Evolutionary conservation across 2,113 vertebrate species (phyloP), one percentile per base, ranked within the genome.

Genomic region (Haplotaxodon microlepis): DNA sequence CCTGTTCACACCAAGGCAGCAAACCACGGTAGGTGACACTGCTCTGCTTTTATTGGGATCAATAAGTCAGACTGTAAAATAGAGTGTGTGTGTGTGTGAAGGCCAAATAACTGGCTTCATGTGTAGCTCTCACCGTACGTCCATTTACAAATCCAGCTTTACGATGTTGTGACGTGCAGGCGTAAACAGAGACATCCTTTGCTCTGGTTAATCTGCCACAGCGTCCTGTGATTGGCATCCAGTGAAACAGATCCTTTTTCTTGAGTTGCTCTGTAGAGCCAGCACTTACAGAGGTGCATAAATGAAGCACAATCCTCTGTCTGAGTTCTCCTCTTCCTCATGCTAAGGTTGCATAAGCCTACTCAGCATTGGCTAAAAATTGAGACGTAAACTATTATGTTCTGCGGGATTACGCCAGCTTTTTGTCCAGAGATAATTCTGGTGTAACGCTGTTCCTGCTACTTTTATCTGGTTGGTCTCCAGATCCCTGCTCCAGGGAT

Each of bases 1-100:
- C 99, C 99, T 0, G 97, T 99, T 63, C 98, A 98, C 86, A 88
- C 95, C 2, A 96, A 97, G 92, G 96, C 97, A 71, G 96, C 96
- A 59, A 98, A 98, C 94, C 98, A 98, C 34, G 98, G 98, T 98
- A 87, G 66, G 95, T 80, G 17, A 66, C 36, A 1, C 11, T 2
- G 11, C 50, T 16, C 59, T 21, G 76, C 16, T 76, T 71, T 40
- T 3, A 54, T 5, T 50, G 19, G 63, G 13, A 79, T 83, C 38
- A 9, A 12, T 51, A 34, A 9, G 34, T 40, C 24, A 9, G 3
- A 42, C 31, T 82, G 61, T 38, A 27, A 57, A 13, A n/a, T 42
- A 36, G 24, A 12, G n/a, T 14, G 36, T 69, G 45, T 50, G 7
- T 38, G 4, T 69, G 61, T 66, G 63, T 40, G 7, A 82, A 81